These are phyloP conservation scores for Redunca redunca DNA, from an alignment of 2,113 vertebrate species.

Conservation along the genomic window DNA sequence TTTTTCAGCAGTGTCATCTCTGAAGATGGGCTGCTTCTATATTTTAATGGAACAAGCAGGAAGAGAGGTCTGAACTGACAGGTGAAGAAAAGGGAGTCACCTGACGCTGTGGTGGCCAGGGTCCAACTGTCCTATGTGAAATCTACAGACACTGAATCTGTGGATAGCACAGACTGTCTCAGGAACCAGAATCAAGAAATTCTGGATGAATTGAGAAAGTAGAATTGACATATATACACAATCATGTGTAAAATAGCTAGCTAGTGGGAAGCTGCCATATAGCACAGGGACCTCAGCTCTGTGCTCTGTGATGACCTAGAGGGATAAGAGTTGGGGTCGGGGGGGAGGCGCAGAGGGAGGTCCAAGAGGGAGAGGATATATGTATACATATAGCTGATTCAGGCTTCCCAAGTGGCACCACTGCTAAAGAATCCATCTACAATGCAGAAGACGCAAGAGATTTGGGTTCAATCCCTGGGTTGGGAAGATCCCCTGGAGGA, in stretches of 20 bases:
- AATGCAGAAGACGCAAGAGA: neutral
- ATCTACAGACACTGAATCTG: neutral
- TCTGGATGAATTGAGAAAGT: neutral
- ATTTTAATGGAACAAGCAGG: neutral
- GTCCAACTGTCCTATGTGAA: neutral
- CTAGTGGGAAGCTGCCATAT: neutral
- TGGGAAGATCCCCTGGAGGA: neutral
- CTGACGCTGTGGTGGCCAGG: neutral
- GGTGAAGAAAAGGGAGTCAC: neutral
- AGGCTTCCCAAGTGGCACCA: neutral
- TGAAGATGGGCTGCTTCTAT: neutral
- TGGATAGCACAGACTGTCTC: neutral
- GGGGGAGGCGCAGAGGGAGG: neutral
- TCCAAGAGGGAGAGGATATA: neutral
- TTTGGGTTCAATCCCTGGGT: neutral
- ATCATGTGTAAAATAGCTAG: neutral
- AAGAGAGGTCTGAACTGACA: neutral
- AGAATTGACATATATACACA: neutral
- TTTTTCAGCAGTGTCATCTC: neutral
- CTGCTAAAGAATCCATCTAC: neutral
- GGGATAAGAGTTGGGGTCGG: fast-evolving
- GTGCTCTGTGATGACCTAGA: neutral
- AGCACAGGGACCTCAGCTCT: neutral
- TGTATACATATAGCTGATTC: neutral
- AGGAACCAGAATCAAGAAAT: neutral